Base-by-base conservation (phyloP, 2,797 vertebrate genomes). In the Pyrocephalus nanus region DNA sequence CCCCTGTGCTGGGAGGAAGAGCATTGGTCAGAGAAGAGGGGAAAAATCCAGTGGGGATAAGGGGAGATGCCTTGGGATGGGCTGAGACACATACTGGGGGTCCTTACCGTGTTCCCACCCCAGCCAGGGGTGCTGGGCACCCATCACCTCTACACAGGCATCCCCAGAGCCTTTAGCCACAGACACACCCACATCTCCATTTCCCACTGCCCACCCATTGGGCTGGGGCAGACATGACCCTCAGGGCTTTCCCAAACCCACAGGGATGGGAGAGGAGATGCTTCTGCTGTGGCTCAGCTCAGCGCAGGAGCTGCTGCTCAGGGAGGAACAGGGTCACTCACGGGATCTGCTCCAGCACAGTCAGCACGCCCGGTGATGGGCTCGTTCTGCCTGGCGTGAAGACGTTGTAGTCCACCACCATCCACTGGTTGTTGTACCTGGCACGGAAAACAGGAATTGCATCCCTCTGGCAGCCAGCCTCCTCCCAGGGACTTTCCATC, bases 361-460 rank as follows among this genome's bases (percentile, higher is more conserved):
- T 98, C 60, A 99, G 98, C 66, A 99, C 90, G 1, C 96, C 97
- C 2, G 87, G 96, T 8, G 90, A 96, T 0, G 97, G 94, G 73
- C 95, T 91, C 2, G 92, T 82, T 54, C 84, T 86, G 1, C 98
- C 98, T 0, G 98, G 98, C 8, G 90, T 85, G 38, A 99, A 99
- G 19, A 86, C 94, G 0, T 99, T 99, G 89, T 99, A 99, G 95
- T 99, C 98, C 87, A 99, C 98, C 79, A 99, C 98, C 99, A 99
- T 99, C 99, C 99, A 99, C 95, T 99, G 99, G 97, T 99, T 99
- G 96, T 99, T 99, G 93, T 99, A 99, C 86, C 99, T 99, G 86
- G 53, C 38, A 19, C 0, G 0, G 82, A 48, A 38, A 75, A 53
- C n/a, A 45, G 27, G 22, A 27, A 61, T 36, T 20, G 16, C 17